Percentiles rank a stretch among this genome's conserved stretches.
These are phyloP conservation scores for Drosophila murphyi DNA, from an alignment of 1,140 invertebrate genomes.

Conservation along the genomic window DNA sequence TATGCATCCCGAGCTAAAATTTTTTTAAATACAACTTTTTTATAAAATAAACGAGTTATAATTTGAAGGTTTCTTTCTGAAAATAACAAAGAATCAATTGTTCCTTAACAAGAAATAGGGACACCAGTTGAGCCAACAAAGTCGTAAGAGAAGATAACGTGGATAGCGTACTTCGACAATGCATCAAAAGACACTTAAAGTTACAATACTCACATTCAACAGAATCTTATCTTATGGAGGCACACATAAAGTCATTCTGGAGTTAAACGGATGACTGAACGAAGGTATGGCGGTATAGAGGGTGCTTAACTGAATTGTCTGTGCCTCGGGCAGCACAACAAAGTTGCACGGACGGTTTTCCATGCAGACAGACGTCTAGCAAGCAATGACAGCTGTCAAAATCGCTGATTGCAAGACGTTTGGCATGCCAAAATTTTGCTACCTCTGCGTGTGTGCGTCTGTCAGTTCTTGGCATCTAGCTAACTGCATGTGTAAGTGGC, in stretches of 20 bases:
- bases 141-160: too few species aligned
- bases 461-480: constrained; percentile 42
- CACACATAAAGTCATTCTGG: constrained; percentile 1
- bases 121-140: too few species aligned
- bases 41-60: too few species aligned
- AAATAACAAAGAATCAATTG: too few species aligned
- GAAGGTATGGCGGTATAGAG: neutral
- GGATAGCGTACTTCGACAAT: neutral
- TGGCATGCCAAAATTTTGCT: constrained; percentile 62
- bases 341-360: constrained; percentile 29
- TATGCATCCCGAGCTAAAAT: too few species aligned
- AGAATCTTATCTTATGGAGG: constrained; percentile 47
- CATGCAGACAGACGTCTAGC: constrained; percentile 58
- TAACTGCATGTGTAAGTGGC: constrained; percentile 71
- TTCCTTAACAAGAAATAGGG: too few species aligned
- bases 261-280: constrained; percentile 35
- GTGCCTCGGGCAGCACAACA: constrained; percentile 44
- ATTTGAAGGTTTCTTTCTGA: too few species aligned
- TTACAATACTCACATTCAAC: constrained; percentile 10
- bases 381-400: constrained; percentile 77
- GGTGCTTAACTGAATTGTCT: constrained; percentile 68
- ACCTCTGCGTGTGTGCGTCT: constrained; percentile 28
- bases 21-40: too few species aligned
- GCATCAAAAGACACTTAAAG: neutral
- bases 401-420: constrained; percentile 72